phyloP scores from a whole-genome alignment of 64 coral and sea anemone species.

The Montipora foliosa region DNA sequence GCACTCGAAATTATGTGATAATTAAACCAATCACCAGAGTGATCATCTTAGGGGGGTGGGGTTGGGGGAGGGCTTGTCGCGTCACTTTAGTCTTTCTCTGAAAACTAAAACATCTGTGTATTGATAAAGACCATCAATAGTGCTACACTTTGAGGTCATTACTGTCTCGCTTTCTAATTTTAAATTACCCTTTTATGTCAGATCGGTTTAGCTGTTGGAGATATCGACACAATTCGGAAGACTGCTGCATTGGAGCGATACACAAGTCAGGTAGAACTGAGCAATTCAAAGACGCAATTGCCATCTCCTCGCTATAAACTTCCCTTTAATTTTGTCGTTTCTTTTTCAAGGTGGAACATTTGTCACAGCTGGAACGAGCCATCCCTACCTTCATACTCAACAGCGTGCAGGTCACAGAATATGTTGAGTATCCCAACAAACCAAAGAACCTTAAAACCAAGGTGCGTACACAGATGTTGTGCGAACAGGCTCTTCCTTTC shows the following conservation, averaged over 20 bases:
- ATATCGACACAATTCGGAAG: slow-evolving; percentile 92
- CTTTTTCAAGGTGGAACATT: slow-evolving; percentile 79
- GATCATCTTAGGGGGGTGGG: neutral
- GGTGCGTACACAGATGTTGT: neutral
- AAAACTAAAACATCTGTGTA: no score
- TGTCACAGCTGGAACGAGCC: slow-evolving; percentile 88
- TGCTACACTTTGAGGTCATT: no score
- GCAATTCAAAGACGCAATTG: no score
- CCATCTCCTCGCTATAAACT: no score
- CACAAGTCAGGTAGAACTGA: slow-evolving; percentile 80
- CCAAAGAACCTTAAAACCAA: slow-evolving; percentile 71
- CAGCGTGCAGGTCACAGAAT: slow-evolving; percentile 74
- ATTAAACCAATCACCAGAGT: neutral
- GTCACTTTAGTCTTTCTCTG: no score
- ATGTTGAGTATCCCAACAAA: slow-evolving; percentile 88
- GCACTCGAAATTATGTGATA: no score
- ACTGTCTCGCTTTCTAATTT: neutral
- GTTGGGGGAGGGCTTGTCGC: neutral
- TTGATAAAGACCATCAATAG: no score
- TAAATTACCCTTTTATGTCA: neutral
- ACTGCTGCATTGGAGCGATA: slow-evolving; percentile 93
- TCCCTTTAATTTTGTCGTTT: neutral
- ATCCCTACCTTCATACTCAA: slow-evolving; percentile 91
- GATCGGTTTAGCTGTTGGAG: slow-evolving; percentile 97
- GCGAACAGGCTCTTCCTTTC: no score